phyloP scores from a whole-genome alignment of 2,888 invertebrate genomes.

The Stenoptilia bipunctidactyla region DNA sequence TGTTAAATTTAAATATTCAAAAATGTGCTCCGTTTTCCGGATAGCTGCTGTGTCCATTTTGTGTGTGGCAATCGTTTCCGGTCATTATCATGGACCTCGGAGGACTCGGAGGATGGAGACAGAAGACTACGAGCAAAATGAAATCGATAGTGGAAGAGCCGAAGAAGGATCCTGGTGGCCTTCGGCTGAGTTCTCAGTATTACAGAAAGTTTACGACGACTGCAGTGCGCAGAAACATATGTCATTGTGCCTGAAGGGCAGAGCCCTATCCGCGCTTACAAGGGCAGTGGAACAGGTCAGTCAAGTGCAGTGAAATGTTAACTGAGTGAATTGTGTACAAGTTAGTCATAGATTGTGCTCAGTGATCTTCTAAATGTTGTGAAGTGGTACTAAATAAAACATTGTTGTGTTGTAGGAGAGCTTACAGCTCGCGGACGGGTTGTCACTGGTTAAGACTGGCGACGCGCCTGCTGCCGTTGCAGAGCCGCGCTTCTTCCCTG shows the following conservation, averaged over 20 bases:
- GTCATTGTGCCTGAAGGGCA: conserved; percentile 72
- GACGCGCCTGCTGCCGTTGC: conserved; percentile 62
- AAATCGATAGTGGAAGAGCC: conserved; percentile 62
- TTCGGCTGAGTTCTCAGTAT: conserved; percentile 69
- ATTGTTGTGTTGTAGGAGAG: conserved; percentile 60
- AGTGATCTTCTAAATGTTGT: conserved; percentile 24
- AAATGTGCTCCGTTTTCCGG: conserved; percentile 61
- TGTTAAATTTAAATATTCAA: conserved; percentile 9
- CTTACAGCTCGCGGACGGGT: conserved; percentile 73
- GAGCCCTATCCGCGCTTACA: conserved; percentile 69
- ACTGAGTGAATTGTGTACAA: conserved; percentile 10
- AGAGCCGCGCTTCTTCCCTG: conserved; percentile 70
- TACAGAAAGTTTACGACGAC: conserved; percentile 74
- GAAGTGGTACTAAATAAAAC: background rate
- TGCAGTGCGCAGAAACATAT: conserved; percentile 73
- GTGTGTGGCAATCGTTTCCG: conserved; percentile 49
- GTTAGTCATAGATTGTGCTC: too few species aligned
- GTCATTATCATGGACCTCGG: conserved; percentile 53
- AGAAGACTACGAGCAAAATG: conserved; percentile 52
- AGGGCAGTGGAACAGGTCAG: conserved; percentile 73
- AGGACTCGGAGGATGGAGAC: conserved; percentile 57
- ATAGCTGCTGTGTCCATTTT: conserved; percentile 55
- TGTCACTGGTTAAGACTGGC: conserved; percentile 72
- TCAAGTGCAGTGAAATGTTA: conserved; percentile 20
- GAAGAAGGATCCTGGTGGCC: conserved; percentile 66